A percentile compares a stretch with the other conserved stretches of the same genome.
Evolutionary conservation across 2,113 vertebrate species (phyloP).

Genomic region (Thermophis baileyi): DNA sequence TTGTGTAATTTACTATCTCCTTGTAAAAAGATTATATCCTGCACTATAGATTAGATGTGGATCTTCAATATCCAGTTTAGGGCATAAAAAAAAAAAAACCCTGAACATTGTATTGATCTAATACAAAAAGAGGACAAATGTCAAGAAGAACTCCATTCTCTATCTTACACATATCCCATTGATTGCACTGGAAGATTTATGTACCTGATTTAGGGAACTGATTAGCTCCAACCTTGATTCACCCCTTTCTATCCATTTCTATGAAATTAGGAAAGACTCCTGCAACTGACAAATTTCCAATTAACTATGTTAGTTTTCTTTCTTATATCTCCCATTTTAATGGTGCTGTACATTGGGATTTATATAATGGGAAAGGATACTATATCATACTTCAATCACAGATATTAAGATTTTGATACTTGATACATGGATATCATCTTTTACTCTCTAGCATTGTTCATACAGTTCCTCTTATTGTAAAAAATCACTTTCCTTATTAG

Average conservation of each 20-base stretch:
- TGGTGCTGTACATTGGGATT: not conserved
- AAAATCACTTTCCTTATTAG: not conserved
- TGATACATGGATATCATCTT: not conserved
- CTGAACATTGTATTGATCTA: not conserved
- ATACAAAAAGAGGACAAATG: not conserved
- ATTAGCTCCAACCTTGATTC: not conserved
- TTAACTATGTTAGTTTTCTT: not conserved
- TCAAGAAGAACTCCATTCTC: not conserved
- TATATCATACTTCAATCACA: not conserved
- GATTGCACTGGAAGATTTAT: not conserved
- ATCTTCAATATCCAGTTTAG: not conserved
- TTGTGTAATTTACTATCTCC: not conserved
- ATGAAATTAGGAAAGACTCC: not conserved
- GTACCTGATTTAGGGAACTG: not conserved
- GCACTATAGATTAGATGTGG: not conserved
- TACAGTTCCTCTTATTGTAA: not conserved
- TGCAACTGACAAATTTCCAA: not conserved
- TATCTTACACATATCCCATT: not conserved
- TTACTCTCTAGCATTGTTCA: not conserved
- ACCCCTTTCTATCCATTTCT: not conserved
- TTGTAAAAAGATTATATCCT: not conserved
- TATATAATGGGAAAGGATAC: not conserved
- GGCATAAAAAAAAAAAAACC: not conserved
- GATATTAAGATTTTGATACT: not conserved
- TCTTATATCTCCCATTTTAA: not conserved